Base-by-base conservation (phyloP, 2,797 vertebrate genomes). In the Nyctibius grandis region DNA sequence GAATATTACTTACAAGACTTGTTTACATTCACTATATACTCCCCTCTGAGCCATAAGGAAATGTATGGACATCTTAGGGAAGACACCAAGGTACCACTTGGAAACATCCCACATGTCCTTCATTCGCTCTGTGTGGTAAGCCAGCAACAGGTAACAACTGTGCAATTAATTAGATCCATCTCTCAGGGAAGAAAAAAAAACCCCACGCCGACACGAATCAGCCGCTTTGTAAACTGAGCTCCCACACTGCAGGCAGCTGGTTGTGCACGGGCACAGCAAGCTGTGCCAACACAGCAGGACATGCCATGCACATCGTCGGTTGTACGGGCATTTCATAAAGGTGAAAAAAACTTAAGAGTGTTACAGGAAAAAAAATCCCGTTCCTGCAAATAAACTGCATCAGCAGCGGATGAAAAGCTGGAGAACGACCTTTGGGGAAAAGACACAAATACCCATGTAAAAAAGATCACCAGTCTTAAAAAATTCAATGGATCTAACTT, bases 131-230 rank as follows among this genome's bases (percentile, higher is more conserved):
- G 33, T 33, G 34, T 12, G 33, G 64, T 80, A 79, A 85, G 85
- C 68, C 48, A 92, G 92, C 85, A 93, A 76, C 89, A 96, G 75
- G 87, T 86, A 93, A 88, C 59, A 69, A 86, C 40, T 9, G 21
- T 34, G 53, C 68, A 89, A 93, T 77, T 89, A 80, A 93, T 92
- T 64, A 85, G n/a, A 84, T 78, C 82, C 40, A 81, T 53, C 69
- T 91, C 75, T 61, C n/a, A 14, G 44, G n/a, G 9, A 9, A 11
- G 68, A 51, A 31, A 15, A 15, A 15, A n/a, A 29, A 25, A 19
- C 2, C 48, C 48, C 53, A 26, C 1, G 1, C 36, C 5, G 36
- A 73, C 45, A 48, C 28, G 79, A 92, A 88, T 65, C 45, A 82
- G 77, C 59, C 42, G 54, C 51, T 80, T 54, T 86, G 69, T 59